These are phyloP conservation scores for Lithophane ornitopus DNA, from an alignment of 2,888 invertebrate species.

Conservation along the genomic window DNA sequence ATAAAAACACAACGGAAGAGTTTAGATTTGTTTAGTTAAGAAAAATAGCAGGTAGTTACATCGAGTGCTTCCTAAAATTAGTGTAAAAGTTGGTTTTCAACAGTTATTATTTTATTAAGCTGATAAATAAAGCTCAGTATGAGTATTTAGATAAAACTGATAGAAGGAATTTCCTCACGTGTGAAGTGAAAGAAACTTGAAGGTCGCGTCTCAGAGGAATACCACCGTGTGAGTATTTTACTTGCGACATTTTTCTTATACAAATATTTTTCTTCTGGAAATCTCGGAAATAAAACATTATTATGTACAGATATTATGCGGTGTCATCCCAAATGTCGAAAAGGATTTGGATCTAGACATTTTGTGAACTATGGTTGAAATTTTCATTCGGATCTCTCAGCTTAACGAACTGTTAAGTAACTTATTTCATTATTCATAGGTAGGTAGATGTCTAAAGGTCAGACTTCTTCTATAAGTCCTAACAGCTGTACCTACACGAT, in stretches of 20 bases:
- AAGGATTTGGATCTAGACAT: conserved; percentile 9
- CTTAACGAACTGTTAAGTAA: not conserved
- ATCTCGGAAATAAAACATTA: conserved; percentile 34
- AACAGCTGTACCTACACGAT: conserved; percentile 6
- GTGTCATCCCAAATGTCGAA: not conserved
- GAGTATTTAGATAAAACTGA: not conserved
- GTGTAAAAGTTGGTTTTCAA: conserved; percentile 2
- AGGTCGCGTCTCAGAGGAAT: conserved; percentile 56
- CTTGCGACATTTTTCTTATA: conserved; percentile 49
- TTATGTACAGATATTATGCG: conserved; percentile 8
- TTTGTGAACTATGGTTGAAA: not conserved
- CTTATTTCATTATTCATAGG: conserved; percentile 5
- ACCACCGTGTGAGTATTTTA: conserved; percentile 45
- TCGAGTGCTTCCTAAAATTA: not conserved
- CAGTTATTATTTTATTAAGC: not conserved
- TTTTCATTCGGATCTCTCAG: not conserved
- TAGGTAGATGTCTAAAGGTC: conserved; percentile 33
- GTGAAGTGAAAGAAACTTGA: conserved; percentile 46
- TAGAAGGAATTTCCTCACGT: conserved; percentile 11
- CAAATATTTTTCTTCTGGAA: conserved; percentile 31
- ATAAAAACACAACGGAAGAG: not conserved
- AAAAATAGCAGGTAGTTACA: not conserved
- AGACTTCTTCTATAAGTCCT: conserved; percentile 22
- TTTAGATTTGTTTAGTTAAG: not conserved
- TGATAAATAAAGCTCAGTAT: not conserved